Base-by-base conservation (phyloP, 2,797 vertebrate genomes). In the Mastacembelus armatus region DNA sequence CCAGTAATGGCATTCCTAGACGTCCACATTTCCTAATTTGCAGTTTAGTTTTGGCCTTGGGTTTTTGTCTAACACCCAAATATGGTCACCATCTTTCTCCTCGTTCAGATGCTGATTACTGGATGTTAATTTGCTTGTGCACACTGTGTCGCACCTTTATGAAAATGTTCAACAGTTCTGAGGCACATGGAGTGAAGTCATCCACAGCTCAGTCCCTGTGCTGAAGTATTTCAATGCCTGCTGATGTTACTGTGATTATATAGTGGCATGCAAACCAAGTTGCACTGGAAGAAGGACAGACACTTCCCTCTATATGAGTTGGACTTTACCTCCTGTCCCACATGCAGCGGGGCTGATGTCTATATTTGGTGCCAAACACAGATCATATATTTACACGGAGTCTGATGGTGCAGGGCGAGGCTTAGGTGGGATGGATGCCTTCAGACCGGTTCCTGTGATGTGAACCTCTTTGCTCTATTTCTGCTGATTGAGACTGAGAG, bases 201-300 rank as follows among this genome's bases (percentile, higher is more conserved):
- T 5, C 5, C 21, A 43, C 30, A 39, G 51, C 5, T 1, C 12
- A 22, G 10, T 9, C 18, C 7, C 0, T 36, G 54, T 3, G 27
- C 47, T 19, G 6, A 5, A 2, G 1, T 18, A 43, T 76, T 70
- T 76, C 66, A 66, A 60, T 76, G 18, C 5, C 3, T 36, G 30
- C 40, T 52, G 26, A 26, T 27, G 40, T 69, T 52, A 18, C 43
- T 10, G 38, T 14, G 12, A 27, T 52, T 24, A 32, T 30, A 30
- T 9, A 16, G 7, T 1, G 16, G 5, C 26, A 66, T 77, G 64
- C 24, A 78, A 72, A 66, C 48, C 5, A 4, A 16, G 11, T 18
- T 18, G 7, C n/a, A 10, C 4, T 10, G 16, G 26, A 19, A 2
- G 22, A 32, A 6, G 48, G 0, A 10, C 26, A 27, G 55, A 11